These are phyloP conservation scores for Zaprionus bogoriensis DNA, from an alignment of 2,888 invertebrate genomes.

Conservation along the genomic window DNA sequence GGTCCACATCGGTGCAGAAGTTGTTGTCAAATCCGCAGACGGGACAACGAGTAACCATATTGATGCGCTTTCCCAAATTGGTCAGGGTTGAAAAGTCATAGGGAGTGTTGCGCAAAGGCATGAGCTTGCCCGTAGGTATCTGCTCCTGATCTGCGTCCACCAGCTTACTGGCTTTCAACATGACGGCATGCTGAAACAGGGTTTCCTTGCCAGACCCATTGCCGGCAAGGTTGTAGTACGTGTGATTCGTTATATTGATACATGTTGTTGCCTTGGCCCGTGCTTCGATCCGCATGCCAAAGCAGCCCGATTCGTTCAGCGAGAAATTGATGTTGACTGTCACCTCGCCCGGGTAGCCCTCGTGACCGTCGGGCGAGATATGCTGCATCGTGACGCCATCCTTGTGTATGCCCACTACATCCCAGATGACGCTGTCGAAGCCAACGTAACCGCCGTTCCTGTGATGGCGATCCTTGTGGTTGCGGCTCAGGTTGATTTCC, in stretches of 20 bases:
- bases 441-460: slow-evolving; percentile 93
- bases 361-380: slow-evolving; percentile 90
- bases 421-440: slow-evolving; percentile 92
- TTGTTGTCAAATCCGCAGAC: slow-evolving; percentile 60
- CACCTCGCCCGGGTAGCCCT: slow-evolving; percentile 94
- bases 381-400: slow-evolving; percentile 88
- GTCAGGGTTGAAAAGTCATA: slow-evolving; percentile 89
- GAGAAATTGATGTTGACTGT: slow-evolving; percentile 88
- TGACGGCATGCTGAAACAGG: slow-evolving; percentile 87
- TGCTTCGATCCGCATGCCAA: slow-evolving; percentile 90
- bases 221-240: slow-evolving; percentile 95
- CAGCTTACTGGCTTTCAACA: slow-evolving; percentile 90
- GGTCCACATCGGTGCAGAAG: slow-evolving; percentile 52
- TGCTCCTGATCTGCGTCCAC: slow-evolving; percentile 88
- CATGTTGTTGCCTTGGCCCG: slow-evolving; percentile 90
- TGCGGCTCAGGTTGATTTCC: slow-evolving; percentile 87
- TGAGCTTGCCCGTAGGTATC: slow-evolving; percentile 89
- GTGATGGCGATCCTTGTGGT: slow-evolving; percentile 87
- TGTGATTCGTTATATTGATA: slow-evolving; percentile 93
- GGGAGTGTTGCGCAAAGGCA: slow-evolving; percentile 87
- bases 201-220: slow-evolving; percentile 85
- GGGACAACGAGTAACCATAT: slow-evolving; percentile 86
- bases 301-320: slow-evolving; percentile 88
- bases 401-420: slow-evolving; percentile 65
- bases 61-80: slow-evolving; percentile 86